Conservation (phyloP, 1,140 invertebrate species). For the Zaprionus nigranus region DNA sequence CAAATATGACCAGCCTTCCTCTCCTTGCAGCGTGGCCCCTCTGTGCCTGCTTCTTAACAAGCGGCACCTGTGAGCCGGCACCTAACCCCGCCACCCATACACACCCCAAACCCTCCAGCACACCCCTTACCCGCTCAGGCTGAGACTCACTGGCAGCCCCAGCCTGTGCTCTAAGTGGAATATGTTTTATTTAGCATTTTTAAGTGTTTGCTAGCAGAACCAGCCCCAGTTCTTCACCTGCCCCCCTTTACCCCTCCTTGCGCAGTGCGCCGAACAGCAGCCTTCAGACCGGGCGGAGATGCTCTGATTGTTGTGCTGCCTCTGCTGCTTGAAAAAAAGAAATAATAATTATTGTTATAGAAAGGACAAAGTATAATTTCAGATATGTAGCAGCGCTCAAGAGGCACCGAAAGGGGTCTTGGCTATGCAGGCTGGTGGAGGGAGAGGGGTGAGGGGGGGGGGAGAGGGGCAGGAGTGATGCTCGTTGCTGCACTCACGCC, state of each 20-base stretch:
- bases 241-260: background rate
- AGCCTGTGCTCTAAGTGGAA: constrained; percentile 70
- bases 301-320: constrained; percentile 50
- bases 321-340: constrained; percentile 73
- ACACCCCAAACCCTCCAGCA: too few relatives aligned
- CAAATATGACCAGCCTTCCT: constrained; percentile 64
- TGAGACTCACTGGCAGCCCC: constrained; percentile 1
- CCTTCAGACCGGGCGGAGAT: constrained; percentile 24
- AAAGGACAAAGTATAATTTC: constrained; percentile 83
- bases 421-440: background rate
- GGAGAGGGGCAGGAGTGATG: constrained; percentile 20
- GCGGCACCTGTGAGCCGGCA: constrained; percentile 74
- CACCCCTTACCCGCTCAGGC: background rate
- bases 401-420: constrained; percentile 27
- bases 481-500: constrained; percentile 69
- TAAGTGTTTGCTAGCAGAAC: constrained; percentile 77
- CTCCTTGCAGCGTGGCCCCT: background rate
- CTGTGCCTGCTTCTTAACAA: constrained; percentile 70
- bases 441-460: background rate
- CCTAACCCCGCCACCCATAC: constrained; percentile 50
- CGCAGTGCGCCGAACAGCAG: background rate
- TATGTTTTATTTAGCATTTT: constrained; percentile 83
- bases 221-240: constrained; percentile 9
- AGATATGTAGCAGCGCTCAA: constrained; percentile 72
- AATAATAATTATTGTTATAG: constrained; percentile 83